A percentile compares a stretch with the other conserved stretches of the same genome.
phyloP scores from a whole-genome alignment of 2,113 vertebrate genomes.

The Labrus mixtus region DNA sequence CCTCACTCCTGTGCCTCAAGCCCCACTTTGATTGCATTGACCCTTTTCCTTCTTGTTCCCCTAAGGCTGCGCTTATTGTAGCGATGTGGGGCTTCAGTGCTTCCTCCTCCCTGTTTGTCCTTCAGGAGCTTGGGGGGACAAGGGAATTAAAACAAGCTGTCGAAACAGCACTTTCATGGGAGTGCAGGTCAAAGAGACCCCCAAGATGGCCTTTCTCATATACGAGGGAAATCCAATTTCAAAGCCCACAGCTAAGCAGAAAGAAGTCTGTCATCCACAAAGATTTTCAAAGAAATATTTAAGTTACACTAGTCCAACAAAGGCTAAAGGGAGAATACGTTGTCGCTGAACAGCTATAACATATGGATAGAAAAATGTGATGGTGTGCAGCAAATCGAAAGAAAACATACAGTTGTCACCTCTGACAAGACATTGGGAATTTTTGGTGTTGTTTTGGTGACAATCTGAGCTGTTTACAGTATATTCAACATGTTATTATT shows the following conservation, averaged over 20 bases:
- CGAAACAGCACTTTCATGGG: constrained; percentile 76
- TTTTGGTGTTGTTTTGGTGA: not conserved
- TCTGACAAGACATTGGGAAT: constrained; percentile 11
- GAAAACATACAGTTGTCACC: not conserved
- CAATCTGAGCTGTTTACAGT: constrained; percentile 3
- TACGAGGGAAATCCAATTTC: constrained; percentile 52
- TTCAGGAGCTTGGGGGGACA: constrained; percentile 59
- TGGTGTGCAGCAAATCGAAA: not conserved
- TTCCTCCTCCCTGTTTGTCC: constrained; percentile 77
- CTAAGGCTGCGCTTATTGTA: constrained; percentile 69
- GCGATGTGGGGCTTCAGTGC: constrained; percentile 60
- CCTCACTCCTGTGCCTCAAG: constrained; percentile 55
- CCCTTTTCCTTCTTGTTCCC: constrained; percentile 73
- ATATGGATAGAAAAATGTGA: not conserved
- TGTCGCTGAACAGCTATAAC: not conserved
- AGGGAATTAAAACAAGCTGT: constrained; percentile 82
- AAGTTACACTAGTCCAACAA: too few species aligned
- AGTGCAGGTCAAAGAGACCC: constrained; percentile 66
- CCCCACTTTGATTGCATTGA: constrained; percentile 72
- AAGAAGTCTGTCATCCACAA: not conserved
- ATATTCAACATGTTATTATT: constrained; percentile 6
- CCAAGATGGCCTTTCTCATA: constrained; percentile 59
- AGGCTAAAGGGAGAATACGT: not conserved
- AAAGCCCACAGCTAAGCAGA: not conserved
- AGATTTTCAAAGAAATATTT: not conserved